Base-by-base conservation (phyloP, 1,140 invertebrate genomes). In the Zaprionus taronus region DNA sequence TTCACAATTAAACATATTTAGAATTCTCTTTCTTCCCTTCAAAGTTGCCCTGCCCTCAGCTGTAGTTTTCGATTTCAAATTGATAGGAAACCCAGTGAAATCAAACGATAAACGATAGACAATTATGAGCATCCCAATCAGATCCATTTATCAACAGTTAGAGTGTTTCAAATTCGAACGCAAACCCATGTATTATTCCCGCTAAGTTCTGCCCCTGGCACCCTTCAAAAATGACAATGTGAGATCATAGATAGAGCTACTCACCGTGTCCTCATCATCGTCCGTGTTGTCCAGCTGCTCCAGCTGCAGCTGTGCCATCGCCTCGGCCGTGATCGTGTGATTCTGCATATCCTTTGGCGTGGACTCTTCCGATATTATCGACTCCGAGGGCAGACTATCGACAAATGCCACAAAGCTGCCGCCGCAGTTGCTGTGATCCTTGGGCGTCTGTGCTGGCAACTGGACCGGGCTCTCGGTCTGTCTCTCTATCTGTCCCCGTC, bases 251-350 rank as follows among this genome's bases (percentile, higher is more conserved):
- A 49, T 49, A 1, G 20, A 11, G 24, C 11, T 14, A 51, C 91
- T 92, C 28, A 92, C 91, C 91, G 91, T 92, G 41, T 92, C 91
- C 63, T 91, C 91, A 47, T 91, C 91, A 44, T 92, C 91, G 31
- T 92, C 91, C 0, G 86, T 91, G 38, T 92, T 90, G 31, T 91
- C 91, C 44, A 72, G 55, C 11, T 72, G 63, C 51, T 74, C 83
- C 61, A 65, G 58, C 34, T 73, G 72, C 26, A 80, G 77, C 63
- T 73, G 75, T 1, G 84, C 66, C 60, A 81, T 28, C 2, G 67
- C 12, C n/a, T 58, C 28, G 12, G 49, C 38, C 49, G 66, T 70
- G 51, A 77, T 72, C 6, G 65, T 80, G 1, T 69, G 65, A 38
- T 74, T 77, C 15, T 80, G 71, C 71, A 91, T 75, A 38, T 92